A percentile compares a stretch with the other conserved stretches of the same genome.
Conservation (phyloP, 2,888 invertebrate species). For the Tanytarsus gracilentus region DNA sequence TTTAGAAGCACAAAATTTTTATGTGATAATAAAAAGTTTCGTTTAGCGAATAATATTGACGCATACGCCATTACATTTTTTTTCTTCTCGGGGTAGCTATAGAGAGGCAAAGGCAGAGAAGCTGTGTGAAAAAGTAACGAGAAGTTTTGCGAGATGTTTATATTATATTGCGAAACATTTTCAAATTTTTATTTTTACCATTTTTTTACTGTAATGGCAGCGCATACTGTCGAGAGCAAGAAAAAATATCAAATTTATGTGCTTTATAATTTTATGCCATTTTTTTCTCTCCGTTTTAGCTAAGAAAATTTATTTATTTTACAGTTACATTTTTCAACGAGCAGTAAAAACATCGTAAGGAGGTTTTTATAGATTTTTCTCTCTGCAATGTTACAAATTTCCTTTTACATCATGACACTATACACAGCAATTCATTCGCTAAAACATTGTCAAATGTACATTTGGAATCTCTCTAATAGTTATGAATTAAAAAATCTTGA, state of each 20-base stretch:
- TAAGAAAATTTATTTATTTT: conserved; percentile 19
- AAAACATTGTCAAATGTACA: too few relatives aligned
- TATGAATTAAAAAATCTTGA: too few relatives aligned
- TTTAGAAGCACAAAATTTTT: conserved; percentile 25
- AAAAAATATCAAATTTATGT: conserved; percentile 27
- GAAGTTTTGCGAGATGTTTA: conserved; percentile 10
- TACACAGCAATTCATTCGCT: too few relatives aligned
- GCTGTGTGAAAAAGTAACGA: conserved; percentile 8
- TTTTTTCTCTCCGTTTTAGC: not conserved
- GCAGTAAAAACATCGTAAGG: conserved; percentile 17
- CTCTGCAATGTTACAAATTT: not conserved
- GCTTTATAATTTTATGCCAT: conserved; percentile 28
- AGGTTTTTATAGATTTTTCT: conserved; percentile 9
- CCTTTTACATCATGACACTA: not conserved
- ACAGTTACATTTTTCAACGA: not conserved
- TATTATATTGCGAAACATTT: conserved; percentile 16
- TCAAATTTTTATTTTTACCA: conserved; percentile 20
- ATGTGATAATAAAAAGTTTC: conserved; percentile 26
- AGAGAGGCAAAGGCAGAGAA: not conserved
- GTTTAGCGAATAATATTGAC: conserved; percentile 20
- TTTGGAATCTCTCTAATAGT: too few relatives aligned
- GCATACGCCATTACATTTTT: conserved; percentile 20
- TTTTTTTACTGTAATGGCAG: conserved; percentile 16
- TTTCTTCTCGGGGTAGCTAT: not conserved
- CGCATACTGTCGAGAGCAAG: conserved; percentile 4